Percentiles rank a stretch among this genome's conserved stretches.
Evolutionary conservation across 2,797 vertebrate genomes (phyloP).

Genomic region (Spondyliosoma cantharus): DNA sequence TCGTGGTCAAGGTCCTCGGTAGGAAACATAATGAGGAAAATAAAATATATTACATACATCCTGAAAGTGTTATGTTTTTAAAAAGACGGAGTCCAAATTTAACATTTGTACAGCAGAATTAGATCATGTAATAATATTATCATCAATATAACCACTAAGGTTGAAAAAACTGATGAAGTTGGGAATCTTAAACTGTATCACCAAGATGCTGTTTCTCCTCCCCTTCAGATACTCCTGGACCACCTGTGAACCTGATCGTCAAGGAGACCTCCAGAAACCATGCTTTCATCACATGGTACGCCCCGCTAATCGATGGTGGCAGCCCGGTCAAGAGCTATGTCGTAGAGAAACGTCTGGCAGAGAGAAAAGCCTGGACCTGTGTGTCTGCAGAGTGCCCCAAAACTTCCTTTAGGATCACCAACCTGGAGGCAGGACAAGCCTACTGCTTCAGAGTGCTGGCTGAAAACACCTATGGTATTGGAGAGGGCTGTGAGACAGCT

Average conservation of each 20-base stretch:
- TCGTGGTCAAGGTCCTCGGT: constrained; percentile 97
- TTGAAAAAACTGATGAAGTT: too few relatives aligned
- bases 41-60: background rate
- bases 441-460: constrained; percentile 98
- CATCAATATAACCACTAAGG: too few relatives aligned
- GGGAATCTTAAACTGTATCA: too few relatives aligned
- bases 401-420: constrained; percentile 92
- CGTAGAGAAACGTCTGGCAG: constrained; percentile 96
- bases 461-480: constrained; percentile 97
- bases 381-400: constrained; percentile 92
- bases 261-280: constrained; percentile 94
- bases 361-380: constrained; percentile 98
- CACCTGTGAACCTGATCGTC: constrained; percentile 91
- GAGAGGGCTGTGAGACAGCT: constrained; percentile 94
- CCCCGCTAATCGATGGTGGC: constrained; percentile 94
- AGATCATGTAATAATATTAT: too few relatives aligned
- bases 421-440: constrained; percentile 93
- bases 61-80: background rate
- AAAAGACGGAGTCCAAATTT: background rate
- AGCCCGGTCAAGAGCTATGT: constrained; percentile 96
- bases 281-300: constrained; percentile 93
- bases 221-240: constrained; percentile 93
- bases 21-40: constrained; percentile 66
- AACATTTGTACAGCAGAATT: background rate
- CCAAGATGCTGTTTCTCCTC: background rate